Percentiles rank a stretch among this genome's conserved stretches.
These are phyloP conservation scores for Chromis chromis DNA, from an alignment of 2,797 vertebrate species.

Conservation along the genomic window DNA sequence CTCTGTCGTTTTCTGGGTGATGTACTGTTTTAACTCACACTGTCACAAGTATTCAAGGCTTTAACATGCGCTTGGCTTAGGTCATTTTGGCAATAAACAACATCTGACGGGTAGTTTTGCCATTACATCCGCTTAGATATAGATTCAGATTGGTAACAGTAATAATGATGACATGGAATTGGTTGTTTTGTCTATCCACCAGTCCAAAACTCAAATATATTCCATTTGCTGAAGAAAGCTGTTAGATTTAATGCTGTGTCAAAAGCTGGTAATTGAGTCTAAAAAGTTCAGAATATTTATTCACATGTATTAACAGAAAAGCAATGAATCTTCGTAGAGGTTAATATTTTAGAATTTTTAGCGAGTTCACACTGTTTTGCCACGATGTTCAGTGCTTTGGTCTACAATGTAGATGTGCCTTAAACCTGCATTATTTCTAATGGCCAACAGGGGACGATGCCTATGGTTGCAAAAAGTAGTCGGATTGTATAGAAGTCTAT, in stretches of 20 bases:
- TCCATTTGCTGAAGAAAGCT: neutral
- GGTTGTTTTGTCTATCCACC: neutral
- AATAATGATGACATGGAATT: fast-evolving
- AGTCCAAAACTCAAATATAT: neutral
- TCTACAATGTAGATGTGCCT: too few relatives aligned
- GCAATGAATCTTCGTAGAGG: too few relatives aligned
- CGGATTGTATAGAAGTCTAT: too few relatives aligned
- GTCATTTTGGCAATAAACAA: slow-evolving; percentile 36
- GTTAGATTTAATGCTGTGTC: neutral
- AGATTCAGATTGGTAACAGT: neutral
- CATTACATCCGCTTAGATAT: neutral
- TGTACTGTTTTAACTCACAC: slow-evolving; percentile 65
- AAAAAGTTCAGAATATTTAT: neutral
- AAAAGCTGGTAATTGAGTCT: neutral
- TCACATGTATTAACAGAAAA: neutral
- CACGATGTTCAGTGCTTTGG: too few relatives aligned
- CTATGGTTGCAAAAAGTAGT: too few relatives aligned
- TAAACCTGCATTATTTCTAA: too few relatives aligned
- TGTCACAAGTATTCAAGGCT: slow-evolving; percentile 39
- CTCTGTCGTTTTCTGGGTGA: slow-evolving; percentile 64
- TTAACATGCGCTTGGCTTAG: slow-evolving; percentile 1
- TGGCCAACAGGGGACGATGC: too few relatives aligned
- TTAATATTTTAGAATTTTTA: too few relatives aligned
- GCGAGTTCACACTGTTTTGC: too few relatives aligned
- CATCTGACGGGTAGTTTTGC: slow-evolving; percentile 8